Evolutionary conservation across 2,113 vertebrate genomes (phyloP), one percentile per base, ranked within the genome.

Genomic region (Chlamydotis undulata): DNA sequence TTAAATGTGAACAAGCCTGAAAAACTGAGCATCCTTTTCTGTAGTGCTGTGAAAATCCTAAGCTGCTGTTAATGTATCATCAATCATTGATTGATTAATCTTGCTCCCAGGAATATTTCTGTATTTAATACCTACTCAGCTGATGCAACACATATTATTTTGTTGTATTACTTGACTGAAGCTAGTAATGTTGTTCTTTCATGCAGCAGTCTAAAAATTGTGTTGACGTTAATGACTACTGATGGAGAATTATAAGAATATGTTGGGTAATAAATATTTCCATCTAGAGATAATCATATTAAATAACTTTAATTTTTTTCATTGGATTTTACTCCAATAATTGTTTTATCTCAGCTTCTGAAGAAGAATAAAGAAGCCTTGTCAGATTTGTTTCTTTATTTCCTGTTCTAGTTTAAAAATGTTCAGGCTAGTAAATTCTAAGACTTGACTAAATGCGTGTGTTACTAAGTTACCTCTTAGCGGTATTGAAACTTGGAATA

Each of bases 1-100:
- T 68, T 18, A 60, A 82, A 55, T 60, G 49, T 56, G 52, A 71
- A 16, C 23, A 89, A 75, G 29, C 14, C 24, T 88, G 61, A 60
- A 53, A 85, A 90, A 78, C 31, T 0, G 15, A 28, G 22, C n/a
- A 6, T n/a, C 59, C 23, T 80, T 79, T 28, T 63, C 19, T 80
- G 52, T 5, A 0, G 0, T 0, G 0, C 41, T 71, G 9, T 70
- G 43, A 86, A 70, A 87, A 70, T 52, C 4, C 12, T 77, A 57
- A 85, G 14, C 0, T 7, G 37, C 67, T 78, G 33, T 67, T 89
- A 9, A 79, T 49, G 47, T 78, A 23, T 74, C 5, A 19, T 75
- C 56, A 59, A 2, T 67, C 28, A 23, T 33, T 69, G 61, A 23
- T 33, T 69, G 61, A 41, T 87, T 67, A 19, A 53, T 81, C 1